phyloP scores from a whole-genome alignment of 2,888 invertebrate species.

The Neelides folsomi region DNA sequence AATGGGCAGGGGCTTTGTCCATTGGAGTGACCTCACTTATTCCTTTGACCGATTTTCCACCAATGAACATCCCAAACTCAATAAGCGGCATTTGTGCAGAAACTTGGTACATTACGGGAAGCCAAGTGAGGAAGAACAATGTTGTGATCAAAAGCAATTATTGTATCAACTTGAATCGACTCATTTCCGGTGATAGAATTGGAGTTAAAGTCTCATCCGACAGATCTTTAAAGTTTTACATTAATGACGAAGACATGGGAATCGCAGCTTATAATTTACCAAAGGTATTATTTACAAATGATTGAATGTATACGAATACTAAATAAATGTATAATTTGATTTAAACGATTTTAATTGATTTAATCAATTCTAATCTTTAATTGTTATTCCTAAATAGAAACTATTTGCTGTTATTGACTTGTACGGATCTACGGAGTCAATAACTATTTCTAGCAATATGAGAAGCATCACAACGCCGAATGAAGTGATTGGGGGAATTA shows the following conservation, averaged over 20 bases:
- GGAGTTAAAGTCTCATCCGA: slow-evolving; percentile 55
- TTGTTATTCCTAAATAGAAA: slow-evolving; percentile 44
- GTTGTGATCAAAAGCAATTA: slow-evolving; percentile 54
- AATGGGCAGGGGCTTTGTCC: slow-evolving; percentile 59
- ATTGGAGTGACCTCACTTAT: slow-evolving; percentile 56
- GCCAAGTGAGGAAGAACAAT: slow-evolving; percentile 56
- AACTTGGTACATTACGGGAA: slow-evolving; percentile 42
- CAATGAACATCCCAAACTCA: slow-evolving; percentile 48
- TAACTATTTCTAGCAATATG: slow-evolving; percentile 50
- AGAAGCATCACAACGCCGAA: slow-evolving; percentile 24
- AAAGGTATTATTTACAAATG: slow-evolving; percentile 45
- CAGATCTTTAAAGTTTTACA: slow-evolving; percentile 36
- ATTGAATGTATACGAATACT: not conserved
- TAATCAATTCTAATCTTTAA: slow-evolving; percentile 33
- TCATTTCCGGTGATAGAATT: slow-evolving; percentile 59
- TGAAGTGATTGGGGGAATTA: slow-evolving; percentile 16
- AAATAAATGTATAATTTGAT: not conserved
- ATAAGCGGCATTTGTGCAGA: slow-evolving; percentile 36
- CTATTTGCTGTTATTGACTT: slow-evolving; percentile 73
- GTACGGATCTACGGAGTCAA: slow-evolving; percentile 61
- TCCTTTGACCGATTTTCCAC: slow-evolving; percentile 50
- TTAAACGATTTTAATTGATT: not conserved
- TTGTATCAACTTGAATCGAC: slow-evolving; percentile 62
- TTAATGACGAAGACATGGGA: slow-evolving; percentile 71
- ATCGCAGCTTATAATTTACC: slow-evolving; percentile 51